Conservation (phyloP, 2,113 vertebrate species). For the Oophaga pumilio region DNA sequence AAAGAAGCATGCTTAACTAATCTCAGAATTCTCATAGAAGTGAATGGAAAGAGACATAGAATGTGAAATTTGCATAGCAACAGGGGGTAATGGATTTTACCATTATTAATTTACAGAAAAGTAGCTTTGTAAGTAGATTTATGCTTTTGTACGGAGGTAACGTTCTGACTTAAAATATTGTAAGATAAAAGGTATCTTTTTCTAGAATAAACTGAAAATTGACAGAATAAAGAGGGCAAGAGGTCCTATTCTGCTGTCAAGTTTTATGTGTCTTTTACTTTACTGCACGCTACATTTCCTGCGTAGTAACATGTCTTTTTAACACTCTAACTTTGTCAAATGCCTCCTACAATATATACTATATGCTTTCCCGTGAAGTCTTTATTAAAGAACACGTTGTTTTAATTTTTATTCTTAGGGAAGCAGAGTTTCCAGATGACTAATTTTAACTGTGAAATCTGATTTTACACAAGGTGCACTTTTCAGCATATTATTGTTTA, state of each 20-base stretch:
- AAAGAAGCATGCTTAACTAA: too few relatives aligned
- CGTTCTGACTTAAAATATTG: neutral
- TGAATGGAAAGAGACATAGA: too few relatives aligned
- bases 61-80: neutral
- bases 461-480: neutral
- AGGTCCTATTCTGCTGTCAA: slow-evolving; percentile 5
- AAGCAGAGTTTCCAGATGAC: slow-evolving; percentile 2
- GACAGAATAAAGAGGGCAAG: neutral
- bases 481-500: slow-evolving; percentile 19
- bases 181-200: slow-evolving; percentile 1
- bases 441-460: neutral
- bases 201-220: neutral
- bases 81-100: neutral
- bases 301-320: slow-evolving; percentile 12
- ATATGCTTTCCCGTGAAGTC: neutral
- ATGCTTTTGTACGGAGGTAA: neutral
- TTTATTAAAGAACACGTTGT: slow-evolving; percentile 8
- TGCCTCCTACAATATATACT: slow-evolving; percentile 27
- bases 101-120: neutral
- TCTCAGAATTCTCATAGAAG: too few relatives aligned
- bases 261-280: neutral
- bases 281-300: neutral
- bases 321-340: slow-evolving; percentile 5
- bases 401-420: neutral
- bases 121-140: neutral